phyloP scores from a whole-genome alignment of 2,888 invertebrate species.

The Ochropleura plecta region DNA sequence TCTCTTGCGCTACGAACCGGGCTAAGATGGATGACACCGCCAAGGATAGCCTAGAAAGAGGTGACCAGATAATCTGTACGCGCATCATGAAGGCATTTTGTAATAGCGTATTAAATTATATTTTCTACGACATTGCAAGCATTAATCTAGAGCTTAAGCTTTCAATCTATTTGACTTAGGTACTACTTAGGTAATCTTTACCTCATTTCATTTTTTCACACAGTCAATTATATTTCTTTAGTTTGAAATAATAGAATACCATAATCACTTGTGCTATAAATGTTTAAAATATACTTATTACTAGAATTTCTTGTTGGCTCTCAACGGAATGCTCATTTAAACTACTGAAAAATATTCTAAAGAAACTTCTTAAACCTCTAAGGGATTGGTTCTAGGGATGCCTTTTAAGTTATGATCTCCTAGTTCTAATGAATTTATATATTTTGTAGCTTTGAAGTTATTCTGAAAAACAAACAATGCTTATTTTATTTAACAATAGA shows the following conservation, averaged over 20 bases:
- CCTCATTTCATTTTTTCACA: background rate
- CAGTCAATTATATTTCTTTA: background rate
- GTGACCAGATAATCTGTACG: too few relatives aligned
- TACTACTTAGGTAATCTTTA: background rate
- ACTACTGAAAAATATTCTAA: constrained; percentile 30
- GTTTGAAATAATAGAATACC: background rate
- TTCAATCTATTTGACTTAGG: background rate
- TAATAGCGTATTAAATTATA: background rate
- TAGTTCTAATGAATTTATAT: constrained; percentile 3
- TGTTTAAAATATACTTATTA: background rate
- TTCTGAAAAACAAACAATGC: background rate
- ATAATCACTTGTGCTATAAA: background rate
- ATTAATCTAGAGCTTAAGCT: background rate
- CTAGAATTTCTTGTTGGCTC: constrained; percentile 2
- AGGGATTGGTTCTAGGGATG: constrained; percentile 16
- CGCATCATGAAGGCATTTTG: too few relatives aligned
- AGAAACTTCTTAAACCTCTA: constrained; percentile 19
- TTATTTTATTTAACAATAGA: background rate
- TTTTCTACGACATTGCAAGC: background rate
- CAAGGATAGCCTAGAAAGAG: too few relatives aligned
- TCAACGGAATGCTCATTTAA: constrained; percentile 41
- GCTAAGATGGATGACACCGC: too few relatives aligned
- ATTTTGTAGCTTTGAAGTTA: background rate
- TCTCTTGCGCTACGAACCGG: too few relatives aligned
- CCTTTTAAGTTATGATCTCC: constrained; percentile 31